Evolutionary conservation across 1,140 invertebrate species (phyloP), one percentile per base, ranked within the genome.

Genomic region (Anastrepha ludens): DNA sequence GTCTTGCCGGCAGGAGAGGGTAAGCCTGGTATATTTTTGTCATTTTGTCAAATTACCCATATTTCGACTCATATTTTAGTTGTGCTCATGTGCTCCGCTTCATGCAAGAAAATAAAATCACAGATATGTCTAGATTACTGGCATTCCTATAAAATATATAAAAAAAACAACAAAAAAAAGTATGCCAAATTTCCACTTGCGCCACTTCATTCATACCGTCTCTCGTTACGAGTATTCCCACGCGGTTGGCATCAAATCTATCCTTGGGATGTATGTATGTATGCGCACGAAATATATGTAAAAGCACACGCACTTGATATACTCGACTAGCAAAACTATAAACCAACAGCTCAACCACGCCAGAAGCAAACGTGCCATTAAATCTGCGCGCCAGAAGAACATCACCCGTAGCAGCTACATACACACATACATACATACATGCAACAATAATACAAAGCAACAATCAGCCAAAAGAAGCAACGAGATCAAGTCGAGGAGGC

Each of bases 361-460:
- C 74, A 55, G n/a, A 8, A 55, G 74, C 47, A 81, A 81, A 81
- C 47, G 74, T 81, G 74, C 74, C 74, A 81, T 81, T 81, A 81
- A 81, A 81, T 81, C 74, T 81, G 74, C 20, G 20, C 50, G 74
- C 44, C 44, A 50, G 74, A 81, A 81, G 47, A 50, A 55, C 39
- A 62, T 62, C 11, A 62, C 50, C 50, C 60, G 8, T 17, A 44
- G 13, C 41, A 81, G 50, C 50, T 55, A 20, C 17, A 81, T 6
- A 6, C n/a, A 81, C n/a, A 44, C 39, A 39, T 15, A 81, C 44
- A 4, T 47, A 29, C 50, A 58, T 2, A 55, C 0, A 55, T 55
- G 9, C 50, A 58, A 11, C 74, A 81, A 20, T 9, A 81, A 81
- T 74, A 74, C 64, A 29, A 74, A 74, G 44, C 8, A 81, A 50